Conservation (phyloP, 2,888 invertebrate species). For the Ctenicera cuprea region DNA sequence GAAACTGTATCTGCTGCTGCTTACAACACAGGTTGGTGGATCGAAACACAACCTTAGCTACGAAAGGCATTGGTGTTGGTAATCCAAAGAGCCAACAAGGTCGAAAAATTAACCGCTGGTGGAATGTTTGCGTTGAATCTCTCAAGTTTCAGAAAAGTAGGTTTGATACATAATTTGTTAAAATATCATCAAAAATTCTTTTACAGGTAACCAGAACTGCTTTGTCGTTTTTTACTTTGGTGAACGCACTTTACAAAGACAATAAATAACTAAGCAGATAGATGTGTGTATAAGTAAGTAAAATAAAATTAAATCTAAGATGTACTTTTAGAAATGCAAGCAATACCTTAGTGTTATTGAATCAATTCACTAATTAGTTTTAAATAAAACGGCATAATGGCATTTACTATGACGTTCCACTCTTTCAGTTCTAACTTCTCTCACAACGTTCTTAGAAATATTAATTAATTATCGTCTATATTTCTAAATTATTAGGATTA, state of each 20-base stretch:
- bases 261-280: too few relatives aligned
- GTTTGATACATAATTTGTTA: background rate
- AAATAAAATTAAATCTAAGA: too few relatives aligned
- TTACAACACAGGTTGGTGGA: slow-evolving; percentile 46
- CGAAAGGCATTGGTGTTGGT: slow-evolving; percentile 42
- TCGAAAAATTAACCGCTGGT: slow-evolving; percentile 45
- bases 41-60: slow-evolving; percentile 40
- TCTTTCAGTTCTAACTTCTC: too few relatives aligned
- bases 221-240: slow-evolving; percentile 47
- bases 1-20: slow-evolving; percentile 32
- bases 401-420: too few relatives aligned
- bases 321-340: too few relatives aligned
- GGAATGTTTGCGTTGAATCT: slow-evolving; percentile 47
- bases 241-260: slow-evolving; percentile 48
- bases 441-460: too few relatives aligned
- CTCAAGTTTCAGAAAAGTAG: slow-evolving; percentile 45
- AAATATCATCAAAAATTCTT: background rate
- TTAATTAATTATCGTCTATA: too few relatives aligned
- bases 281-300: too few relatives aligned
- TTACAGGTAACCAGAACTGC: slow-evolving; percentile 49
- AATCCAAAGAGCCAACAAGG: slow-evolving; percentile 39
- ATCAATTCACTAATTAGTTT: too few relatives aligned
- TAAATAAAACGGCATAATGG: too few relatives aligned
- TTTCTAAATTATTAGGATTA: too few relatives aligned
- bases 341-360: too few relatives aligned